Evolutionary conservation across 1,140 invertebrate genomes (phyloP).

Genomic region (Epicauta chinensis): DNA sequence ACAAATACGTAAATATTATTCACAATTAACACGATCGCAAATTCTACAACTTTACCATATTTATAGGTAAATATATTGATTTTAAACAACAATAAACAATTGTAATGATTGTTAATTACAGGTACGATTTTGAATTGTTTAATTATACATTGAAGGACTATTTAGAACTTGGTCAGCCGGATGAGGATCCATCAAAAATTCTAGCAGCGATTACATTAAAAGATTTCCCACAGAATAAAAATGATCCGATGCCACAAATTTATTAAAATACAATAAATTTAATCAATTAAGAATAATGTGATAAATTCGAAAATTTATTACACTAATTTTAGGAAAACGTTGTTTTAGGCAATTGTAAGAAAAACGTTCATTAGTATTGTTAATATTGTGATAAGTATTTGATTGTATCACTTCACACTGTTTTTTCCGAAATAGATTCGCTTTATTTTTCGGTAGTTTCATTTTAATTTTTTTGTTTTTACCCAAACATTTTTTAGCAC

Average conservation of each 20-base stretch:
- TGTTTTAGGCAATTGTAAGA: constrained; percentile 6
- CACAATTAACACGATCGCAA: constrained; percentile 65
- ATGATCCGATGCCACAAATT: constrained; percentile 16
- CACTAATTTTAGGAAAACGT: constrained; percentile 4
- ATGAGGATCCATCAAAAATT: constrained; percentile 36
- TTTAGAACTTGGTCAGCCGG: constrained; percentile 52
- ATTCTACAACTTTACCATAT: constrained; percentile 71
- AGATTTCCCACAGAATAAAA: constrained; percentile 20
- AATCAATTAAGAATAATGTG: constrained; percentile 8
- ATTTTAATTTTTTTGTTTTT: background rate
- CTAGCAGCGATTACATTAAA: constrained; percentile 38
- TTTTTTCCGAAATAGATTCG: constrained; percentile 1
- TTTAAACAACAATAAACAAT: constrained; percentile 1
- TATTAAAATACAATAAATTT: constrained; percentile 2
- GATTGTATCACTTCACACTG: constrained; percentile 11
- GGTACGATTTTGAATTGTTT: constrained; percentile 79
- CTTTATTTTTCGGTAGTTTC: background rate
- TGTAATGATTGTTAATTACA: constrained; percentile 42
- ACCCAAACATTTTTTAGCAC: constrained; percentile 3
- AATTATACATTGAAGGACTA: constrained; percentile 72
- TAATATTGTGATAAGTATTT: constrained; percentile 18
- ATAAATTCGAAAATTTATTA: constrained; percentile 5
- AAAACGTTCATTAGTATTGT: constrained; percentile 8
- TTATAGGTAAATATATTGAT: constrained; percentile 54
- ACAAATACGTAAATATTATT: constrained; percentile 66